Evolutionary conservation across 2,888 invertebrate species (phyloP).

Genomic region (Protophormia terraenovae): DNA sequence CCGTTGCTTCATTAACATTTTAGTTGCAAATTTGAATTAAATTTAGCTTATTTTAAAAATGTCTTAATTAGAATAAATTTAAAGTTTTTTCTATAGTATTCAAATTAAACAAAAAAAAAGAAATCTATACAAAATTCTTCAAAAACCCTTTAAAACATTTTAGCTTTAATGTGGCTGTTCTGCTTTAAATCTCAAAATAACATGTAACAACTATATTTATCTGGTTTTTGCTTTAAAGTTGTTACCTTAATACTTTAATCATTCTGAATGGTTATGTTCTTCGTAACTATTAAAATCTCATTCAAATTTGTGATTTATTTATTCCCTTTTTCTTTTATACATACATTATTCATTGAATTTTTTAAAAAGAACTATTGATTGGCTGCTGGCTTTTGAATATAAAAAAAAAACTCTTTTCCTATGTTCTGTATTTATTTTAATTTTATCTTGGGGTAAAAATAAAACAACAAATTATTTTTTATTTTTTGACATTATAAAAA

Average conservation of each 20-base stretch:
- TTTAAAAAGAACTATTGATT: background rate
- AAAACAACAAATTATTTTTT: conserved; percentile 22
- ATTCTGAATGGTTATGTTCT: background rate
- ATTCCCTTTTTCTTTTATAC: background rate
- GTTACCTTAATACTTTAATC: background rate
- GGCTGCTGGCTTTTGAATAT: background rate
- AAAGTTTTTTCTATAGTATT: too few species aligned
- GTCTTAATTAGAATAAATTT: too few species aligned
- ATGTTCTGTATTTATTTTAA: background rate
- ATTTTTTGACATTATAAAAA: conserved; percentile 57
- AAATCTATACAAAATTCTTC: too few species aligned
- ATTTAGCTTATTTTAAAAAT: too few species aligned
- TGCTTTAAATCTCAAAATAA: background rate
- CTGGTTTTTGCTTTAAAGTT: background rate
- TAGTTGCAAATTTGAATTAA: too few species aligned
- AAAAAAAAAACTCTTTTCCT: conserved; percentile 4
- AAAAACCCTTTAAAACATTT: too few species aligned
- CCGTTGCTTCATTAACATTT: too few species aligned
- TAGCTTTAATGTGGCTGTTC: too few species aligned
- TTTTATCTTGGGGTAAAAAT: conserved; percentile 21
- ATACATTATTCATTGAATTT: conserved; percentile 50
- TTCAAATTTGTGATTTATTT: conserved; percentile 6
- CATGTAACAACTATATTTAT: background rate
- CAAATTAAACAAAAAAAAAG: too few species aligned
- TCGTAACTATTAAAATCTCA: background rate